Conservation (phyloP, 2,888 invertebrate genomes). For the Eupithecia insigniata region DNA sequence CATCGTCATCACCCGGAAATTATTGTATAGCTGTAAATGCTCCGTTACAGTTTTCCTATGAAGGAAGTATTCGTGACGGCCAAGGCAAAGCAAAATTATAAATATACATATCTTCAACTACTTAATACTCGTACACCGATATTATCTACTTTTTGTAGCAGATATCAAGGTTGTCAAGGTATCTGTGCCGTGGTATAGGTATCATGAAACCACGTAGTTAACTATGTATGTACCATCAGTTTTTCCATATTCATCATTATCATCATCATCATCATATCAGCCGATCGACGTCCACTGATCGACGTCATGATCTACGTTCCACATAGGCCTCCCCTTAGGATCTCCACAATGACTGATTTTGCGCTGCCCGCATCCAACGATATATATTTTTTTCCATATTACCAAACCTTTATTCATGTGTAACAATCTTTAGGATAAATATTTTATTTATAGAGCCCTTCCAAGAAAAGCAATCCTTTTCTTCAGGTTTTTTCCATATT, state of each 20-base stretch:
- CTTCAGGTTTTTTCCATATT: background rate
- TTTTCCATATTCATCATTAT: background rate
- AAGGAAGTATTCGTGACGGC: constrained; percentile 72
- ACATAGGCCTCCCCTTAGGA: too few species aligned
- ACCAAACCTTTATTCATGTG: background rate
- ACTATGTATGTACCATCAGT: background rate
- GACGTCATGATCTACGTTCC: too few species aligned
- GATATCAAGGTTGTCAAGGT: constrained; percentile 31
- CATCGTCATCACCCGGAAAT: constrained; percentile 79
- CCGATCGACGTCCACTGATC: too few species aligned
- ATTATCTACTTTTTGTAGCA: constrained; percentile 20
- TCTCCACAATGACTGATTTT: too few species aligned
- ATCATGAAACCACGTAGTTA: constrained; percentile 11
- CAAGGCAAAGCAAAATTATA: constrained; percentile 77
- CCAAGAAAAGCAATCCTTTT: background rate
- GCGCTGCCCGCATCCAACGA: too few species aligned
- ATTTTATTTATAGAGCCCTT: background rate
- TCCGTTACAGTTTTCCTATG: constrained; percentile 80
- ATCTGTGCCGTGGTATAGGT: constrained; percentile 4
- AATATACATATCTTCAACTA: constrained; percentile 53
- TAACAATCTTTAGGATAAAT: background rate
- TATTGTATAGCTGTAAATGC: constrained; percentile 68
- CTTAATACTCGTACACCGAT: constrained; percentile 19
- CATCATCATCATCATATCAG: too few species aligned
- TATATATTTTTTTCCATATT: background rate